These are phyloP conservation scores for Sebastes schlegelii DNA, from an alignment of 2,113 vertebrate species.

Conservation along the genomic window DNA sequence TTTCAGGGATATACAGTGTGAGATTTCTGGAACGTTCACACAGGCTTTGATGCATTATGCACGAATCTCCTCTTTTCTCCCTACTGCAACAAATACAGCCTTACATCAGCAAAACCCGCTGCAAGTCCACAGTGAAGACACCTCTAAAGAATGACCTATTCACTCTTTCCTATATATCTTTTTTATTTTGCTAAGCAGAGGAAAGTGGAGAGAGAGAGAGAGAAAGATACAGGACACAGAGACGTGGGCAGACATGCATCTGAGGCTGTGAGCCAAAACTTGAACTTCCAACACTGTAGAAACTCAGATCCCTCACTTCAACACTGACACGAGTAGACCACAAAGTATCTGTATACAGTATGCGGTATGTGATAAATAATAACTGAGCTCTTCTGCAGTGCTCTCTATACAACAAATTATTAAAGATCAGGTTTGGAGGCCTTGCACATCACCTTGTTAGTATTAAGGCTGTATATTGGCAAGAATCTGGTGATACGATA, in stretches of 20 bases:
- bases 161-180: not conserved
- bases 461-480: not conserved
- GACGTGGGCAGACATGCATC: conserved; percentile 5
- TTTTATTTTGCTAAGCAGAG: conserved; percentile 5
- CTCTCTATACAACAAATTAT: not conserved
- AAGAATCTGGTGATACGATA: not conserved
- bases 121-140: conserved; percentile 11
- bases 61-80: conserved; percentile 34
- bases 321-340: not conserved
- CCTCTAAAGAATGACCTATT: conserved; percentile 29
- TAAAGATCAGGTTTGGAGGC: not conserved
- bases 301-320: not conserved
- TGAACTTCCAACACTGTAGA: conserved; percentile 12
- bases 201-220: not conserved
- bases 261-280: conserved; percentile 14
- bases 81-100: conserved; percentile 3
- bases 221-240: not conserved
- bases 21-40: conserved; percentile 17
- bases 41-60: conserved; percentile 58
- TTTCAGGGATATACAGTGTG: conserved; percentile 18
- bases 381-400: not conserved
- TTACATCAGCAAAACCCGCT: conserved; percentile 38
- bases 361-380: conserved; percentile 12
- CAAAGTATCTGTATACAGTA: not conserved
- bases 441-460: not conserved